These are phyloP conservation scores for Coecobrya sp. DNA, from an alignment of 2,888 invertebrate species.

Conservation along the genomic window DNA sequence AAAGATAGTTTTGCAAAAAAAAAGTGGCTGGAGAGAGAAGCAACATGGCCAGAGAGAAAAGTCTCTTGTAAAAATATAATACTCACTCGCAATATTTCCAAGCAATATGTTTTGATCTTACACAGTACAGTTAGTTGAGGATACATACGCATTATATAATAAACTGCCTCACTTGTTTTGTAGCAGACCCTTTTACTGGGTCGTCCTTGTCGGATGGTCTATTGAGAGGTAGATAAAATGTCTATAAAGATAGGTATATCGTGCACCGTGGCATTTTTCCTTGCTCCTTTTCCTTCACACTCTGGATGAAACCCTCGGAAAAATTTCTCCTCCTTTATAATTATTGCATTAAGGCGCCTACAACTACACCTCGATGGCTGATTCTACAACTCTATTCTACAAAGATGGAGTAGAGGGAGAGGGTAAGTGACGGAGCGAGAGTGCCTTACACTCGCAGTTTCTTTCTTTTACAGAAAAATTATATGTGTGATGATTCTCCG, in stretches of 20 bases:
- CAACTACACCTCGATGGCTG: neutral
- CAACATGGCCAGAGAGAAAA: slow-evolving; percentile 7
- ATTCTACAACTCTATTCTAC: slow-evolving; percentile 19
- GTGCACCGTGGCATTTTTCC: neutral
- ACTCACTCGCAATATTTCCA: slow-evolving; percentile 56
- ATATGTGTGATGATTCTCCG: neutral
- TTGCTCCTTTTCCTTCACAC: slow-evolving; percentile 14
- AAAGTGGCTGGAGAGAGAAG: slow-evolving; percentile 5
- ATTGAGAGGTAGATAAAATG: neutral
- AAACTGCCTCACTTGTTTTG: neutral
- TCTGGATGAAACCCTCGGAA: neutral
- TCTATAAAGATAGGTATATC: neutral
- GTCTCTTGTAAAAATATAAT: neutral
- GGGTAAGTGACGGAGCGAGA: neutral
- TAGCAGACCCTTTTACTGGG: neutral
- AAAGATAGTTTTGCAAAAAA: neutral
- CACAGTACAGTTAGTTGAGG: neutral
- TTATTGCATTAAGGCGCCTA: slow-evolving; percentile 48
- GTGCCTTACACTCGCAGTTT: neutral
- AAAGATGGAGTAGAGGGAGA: neutral
- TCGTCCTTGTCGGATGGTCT: neutral
- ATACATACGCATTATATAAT: neutral
- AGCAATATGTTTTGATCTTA: slow-evolving; percentile 69
- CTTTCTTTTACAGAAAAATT: neutral
- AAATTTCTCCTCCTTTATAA: slow-evolving; percentile 40